These are phyloP conservation scores for Drosophila macrospina DNA, from an alignment of 2,888 invertebrate genomes.

Conservation along the genomic window DNA sequence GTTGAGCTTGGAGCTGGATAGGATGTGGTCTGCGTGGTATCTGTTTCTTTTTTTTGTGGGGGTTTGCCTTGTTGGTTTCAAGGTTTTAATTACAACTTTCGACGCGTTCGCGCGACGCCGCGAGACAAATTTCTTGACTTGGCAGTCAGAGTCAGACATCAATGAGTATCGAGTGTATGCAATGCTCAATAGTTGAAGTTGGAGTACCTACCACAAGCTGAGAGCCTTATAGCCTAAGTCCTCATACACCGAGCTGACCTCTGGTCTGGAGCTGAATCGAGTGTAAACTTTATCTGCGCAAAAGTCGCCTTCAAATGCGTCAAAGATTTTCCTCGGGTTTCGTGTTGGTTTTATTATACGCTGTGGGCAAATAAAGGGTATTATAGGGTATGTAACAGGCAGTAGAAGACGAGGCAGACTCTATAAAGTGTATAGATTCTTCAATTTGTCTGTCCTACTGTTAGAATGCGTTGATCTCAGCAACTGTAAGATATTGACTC, in stretches of 20 bases:
- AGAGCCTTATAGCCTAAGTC: too few species aligned
- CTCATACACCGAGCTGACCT: slow-evolving; percentile 11
- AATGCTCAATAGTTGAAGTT: slow-evolving; percentile 5
- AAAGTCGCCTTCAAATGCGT: slow-evolving; percentile 44
- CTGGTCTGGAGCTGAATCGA: slow-evolving; percentile 58
- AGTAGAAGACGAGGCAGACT: too few species aligned
- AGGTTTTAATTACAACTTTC: slow-evolving; percentile 80
- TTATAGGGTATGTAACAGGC: too few species aligned
- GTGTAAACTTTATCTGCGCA: slow-evolving; percentile 62
- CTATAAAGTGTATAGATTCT: too few species aligned
- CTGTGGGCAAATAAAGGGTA: too few species aligned
- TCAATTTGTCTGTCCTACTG: too few species aligned
- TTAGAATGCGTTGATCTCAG: too few species aligned
- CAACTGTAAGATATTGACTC: too few species aligned
- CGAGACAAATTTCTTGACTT: slow-evolving; percentile 54
- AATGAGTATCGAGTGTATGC: slow-evolving; percentile 43
- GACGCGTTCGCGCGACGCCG: slow-evolving; percentile 57
- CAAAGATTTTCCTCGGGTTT: slow-evolving; percentile 64
- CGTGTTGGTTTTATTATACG: slow-evolving; percentile 67
- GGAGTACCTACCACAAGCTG: too few species aligned
- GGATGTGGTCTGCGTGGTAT: not conserved
- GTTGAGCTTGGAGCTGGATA: slow-evolving; percentile 3
- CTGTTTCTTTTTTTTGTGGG: not conserved
- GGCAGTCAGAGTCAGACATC: slow-evolving; percentile 39
- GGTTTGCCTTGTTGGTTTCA: slow-evolving; percentile 54